phyloP scores from a whole-genome alignment of 2,797 vertebrate species.

The Monodelphis domestica region DNA sequence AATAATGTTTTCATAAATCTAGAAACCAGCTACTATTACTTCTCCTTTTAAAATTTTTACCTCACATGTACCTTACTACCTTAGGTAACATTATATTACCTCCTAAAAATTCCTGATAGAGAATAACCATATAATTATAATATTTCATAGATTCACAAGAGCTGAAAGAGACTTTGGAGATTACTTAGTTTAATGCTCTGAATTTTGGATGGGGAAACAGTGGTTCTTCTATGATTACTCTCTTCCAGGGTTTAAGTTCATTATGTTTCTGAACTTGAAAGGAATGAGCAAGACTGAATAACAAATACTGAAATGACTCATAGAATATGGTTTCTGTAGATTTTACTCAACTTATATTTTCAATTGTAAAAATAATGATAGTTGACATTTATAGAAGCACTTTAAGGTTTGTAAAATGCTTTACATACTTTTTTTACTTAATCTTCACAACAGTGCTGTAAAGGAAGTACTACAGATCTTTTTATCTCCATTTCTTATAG shows the following conservation, averaged over 20 bases:
- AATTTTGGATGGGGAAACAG: conserved; percentile 37
- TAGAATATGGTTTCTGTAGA: background rate
- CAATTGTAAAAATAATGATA: background rate
- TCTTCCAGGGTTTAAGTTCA: conserved; percentile 17
- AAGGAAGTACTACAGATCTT: background rate
- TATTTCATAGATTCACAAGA: conserved; percentile 7
- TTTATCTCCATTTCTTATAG: background rate
- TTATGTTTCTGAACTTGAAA: conserved; percentile 46
- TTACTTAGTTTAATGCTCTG: conserved; percentile 22
- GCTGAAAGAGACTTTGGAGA: background rate
- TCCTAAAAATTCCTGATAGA: conserved; percentile 19
- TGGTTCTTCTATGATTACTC: conserved; percentile 14
- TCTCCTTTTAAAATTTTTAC: conserved; percentile 20
- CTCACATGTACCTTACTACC: conserved; percentile 29
- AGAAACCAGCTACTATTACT: conserved; percentile 4
- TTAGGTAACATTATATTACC: conserved; percentile 43
- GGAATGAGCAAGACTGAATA: background rate
- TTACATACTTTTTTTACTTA: background rate
- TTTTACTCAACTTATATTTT: background rate
- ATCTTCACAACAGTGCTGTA: background rate
- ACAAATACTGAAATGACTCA: background rate
- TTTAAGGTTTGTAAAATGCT: background rate
- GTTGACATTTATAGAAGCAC: background rate
- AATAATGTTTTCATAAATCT: conserved; percentile 45
- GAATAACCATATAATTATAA: conserved; percentile 2